Percentiles rank a stretch among this genome's conserved stretches.
Evolutionary conservation across 2,888 invertebrate species (phyloP).

Genomic region (Lithophane ornitopus): DNA sequence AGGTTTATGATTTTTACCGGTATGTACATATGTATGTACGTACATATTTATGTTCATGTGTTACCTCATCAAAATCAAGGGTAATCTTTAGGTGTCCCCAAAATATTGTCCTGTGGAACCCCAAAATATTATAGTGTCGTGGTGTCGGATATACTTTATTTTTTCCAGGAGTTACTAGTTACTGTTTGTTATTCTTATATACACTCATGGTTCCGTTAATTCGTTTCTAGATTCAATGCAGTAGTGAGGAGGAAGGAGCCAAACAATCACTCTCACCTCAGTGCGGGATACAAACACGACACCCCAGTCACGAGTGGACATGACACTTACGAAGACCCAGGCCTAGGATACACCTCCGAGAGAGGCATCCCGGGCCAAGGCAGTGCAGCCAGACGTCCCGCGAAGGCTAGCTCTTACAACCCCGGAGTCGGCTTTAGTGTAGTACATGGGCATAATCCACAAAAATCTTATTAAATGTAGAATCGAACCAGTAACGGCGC

Average conservation of each 20-base stretch:
- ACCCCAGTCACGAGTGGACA: constrained; percentile 53
- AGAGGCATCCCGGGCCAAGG: constrained; percentile 37
- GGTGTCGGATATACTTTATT: background rate
- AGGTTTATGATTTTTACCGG: too few species aligned
- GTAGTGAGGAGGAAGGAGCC: constrained; percentile 80
- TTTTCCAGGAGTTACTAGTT: background rate
- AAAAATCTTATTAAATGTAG: constrained; percentile 43
- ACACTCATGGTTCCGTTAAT: background rate
- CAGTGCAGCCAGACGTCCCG: constrained; percentile 54
- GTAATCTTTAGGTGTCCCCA: too few species aligned
- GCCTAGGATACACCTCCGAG: constrained; percentile 45
- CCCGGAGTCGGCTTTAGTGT: constrained; percentile 77
- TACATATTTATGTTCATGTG: too few species aligned
- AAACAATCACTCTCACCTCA: constrained; percentile 71
- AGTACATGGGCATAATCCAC: constrained; percentile 68
- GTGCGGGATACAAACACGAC: constrained; percentile 65
- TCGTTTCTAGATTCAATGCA: constrained; percentile 81
- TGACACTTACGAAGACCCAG: constrained; percentile 61
- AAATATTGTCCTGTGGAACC: too few species aligned
- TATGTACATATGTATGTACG: too few species aligned
- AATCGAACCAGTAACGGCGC: background rate
- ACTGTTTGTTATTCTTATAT: background rate
- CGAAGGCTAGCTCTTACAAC: constrained; percentile 61
- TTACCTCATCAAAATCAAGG: background rate
- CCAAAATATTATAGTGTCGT: too few species aligned